Conservation (phyloP, 2,888 invertebrate genomes). For the Zygogramma bicolorata region DNA sequence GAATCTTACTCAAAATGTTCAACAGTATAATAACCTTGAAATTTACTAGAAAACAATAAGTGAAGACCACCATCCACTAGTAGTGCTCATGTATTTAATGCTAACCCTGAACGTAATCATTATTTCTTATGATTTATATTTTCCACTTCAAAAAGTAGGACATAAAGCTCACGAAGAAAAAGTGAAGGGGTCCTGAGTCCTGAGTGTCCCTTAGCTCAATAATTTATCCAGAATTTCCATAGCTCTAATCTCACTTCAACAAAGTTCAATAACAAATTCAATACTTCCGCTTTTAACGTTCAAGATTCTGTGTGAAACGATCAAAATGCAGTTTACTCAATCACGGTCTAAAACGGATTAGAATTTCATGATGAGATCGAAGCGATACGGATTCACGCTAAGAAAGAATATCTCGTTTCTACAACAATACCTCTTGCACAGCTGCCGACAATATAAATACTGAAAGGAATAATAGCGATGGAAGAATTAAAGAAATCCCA, state of each 20-base stretch:
- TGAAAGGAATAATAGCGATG: slow-evolving; percentile 36
- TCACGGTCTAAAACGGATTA: not conserved
- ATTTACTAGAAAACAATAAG: no score
- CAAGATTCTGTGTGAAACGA: not conserved
- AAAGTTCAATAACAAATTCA: not conserved
- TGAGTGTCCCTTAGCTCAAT: no score
- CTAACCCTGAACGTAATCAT: no score
- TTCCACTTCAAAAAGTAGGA: no score
- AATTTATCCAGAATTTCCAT: not conserved
- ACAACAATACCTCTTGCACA: slow-evolving; percentile 17
- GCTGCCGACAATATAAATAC: slow-evolving; percentile 23
- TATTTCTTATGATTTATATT: no score
- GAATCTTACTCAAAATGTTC: no score
- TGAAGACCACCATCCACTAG: no score
- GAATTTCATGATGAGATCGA: not conserved
- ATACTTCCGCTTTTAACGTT: not conserved
- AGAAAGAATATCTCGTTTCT: not conserved
- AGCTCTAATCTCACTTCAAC: not conserved
- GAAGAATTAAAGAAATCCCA: slow-evolving; percentile 43
- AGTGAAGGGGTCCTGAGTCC: no score
- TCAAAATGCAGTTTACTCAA: not conserved
- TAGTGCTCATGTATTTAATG: no score
- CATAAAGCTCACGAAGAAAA: no score
- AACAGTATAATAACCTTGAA: no score
- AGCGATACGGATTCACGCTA: not conserved